Base-by-base conservation (phyloP, 2,797 vertebrate genomes). In the Phrynocephalus forsythii region DNA sequence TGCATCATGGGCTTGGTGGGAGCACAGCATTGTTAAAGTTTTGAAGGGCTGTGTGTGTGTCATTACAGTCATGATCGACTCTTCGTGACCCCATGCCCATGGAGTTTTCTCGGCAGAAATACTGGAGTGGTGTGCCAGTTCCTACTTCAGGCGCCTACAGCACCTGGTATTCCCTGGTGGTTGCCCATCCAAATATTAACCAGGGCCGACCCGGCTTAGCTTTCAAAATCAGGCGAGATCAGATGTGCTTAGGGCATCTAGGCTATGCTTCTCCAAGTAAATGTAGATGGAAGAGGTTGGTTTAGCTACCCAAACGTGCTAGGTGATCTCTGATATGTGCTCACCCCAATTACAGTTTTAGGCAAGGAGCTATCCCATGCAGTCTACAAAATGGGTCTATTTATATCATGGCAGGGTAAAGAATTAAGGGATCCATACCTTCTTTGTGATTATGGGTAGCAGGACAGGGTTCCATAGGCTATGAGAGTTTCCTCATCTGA, bases 1-100 rank as follows among this genome's bases (percentile, higher is more conserved):
- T 91, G 92, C 94, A 94, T 87, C 93, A 91, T 91, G 91, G 60
- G 73, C 84, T 85, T 92, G 88, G 75, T 90, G 88, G 91, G 91
- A 92, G 86, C 76, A 56, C 28, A 87, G 73, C 81, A 86, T 89
- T 26, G 7, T 16, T 20, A 28, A 69, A 22, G 56, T 84, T 91
- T 92, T 90, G 78, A 84, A 87, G 83, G 52, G 68, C 0, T 0
- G 30, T 0, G 5, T 44, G 38, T 44, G 38, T 44, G 38, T 44
- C 38, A 3, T 44, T 44, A 44, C 38, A 44, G 38, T 44, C 38
- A 44, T 44, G 38, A 44, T 44, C 2, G 5, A 44, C 38, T 44
- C 38, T 44, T 44, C 38, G 38, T 44, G 38, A 44, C 38, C 33
- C 33, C 2, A 33, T 33, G 33, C 33, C 33, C 33, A 33, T 33